Percentiles rank a stretch among this genome's conserved stretches.
Evolutionary conservation across 2,797 vertebrate genomes (phyloP).

Genomic region (Epinephelus coioides): DNA sequence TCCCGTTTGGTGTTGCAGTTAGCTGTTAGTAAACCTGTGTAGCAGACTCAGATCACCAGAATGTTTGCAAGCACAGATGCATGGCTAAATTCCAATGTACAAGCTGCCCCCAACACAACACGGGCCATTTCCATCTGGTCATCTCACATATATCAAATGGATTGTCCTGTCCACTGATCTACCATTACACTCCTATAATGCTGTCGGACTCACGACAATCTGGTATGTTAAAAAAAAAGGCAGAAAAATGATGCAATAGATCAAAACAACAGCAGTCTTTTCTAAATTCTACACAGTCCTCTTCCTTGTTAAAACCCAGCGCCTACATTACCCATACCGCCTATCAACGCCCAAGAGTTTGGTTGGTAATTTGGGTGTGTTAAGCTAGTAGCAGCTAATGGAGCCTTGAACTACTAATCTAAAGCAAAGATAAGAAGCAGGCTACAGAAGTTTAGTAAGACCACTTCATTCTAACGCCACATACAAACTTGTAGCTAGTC

Average conservation of each 20-base stretch:
- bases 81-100: neutral
- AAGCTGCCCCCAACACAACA: neutral
- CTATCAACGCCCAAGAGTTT: no score
- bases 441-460: no score
- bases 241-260: neutral
- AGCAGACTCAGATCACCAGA: slow-evolving; percentile 1
- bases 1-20: neutral
- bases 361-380: no score
- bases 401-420: no score
- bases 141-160: neutral
- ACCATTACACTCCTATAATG: neutral
- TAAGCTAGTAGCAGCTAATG: no score
- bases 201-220: neutral
- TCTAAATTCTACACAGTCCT: neutral
- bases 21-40: neutral
- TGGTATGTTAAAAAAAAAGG: neutral
- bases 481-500: no score
- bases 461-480: no score
- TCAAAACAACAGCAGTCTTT: no score
- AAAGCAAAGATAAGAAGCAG: no score
- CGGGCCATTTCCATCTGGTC: neutral
- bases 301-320: no score
- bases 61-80: neutral
- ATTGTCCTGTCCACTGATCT: neutral
- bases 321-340: no score